Base-by-base conservation (phyloP, 2,888 invertebrate species). In the Anorthoa munda region DNA sequence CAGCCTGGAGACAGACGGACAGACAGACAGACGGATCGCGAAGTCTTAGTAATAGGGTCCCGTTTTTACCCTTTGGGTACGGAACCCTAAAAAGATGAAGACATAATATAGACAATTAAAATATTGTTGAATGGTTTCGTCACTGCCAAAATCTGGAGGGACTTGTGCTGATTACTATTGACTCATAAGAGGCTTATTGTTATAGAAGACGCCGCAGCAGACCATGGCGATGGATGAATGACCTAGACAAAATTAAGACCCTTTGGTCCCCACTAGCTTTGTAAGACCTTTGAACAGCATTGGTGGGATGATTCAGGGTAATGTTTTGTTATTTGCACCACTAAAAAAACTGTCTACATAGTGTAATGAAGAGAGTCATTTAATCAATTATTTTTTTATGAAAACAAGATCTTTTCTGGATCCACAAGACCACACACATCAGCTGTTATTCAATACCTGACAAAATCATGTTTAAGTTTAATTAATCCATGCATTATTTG, bases 401-500 rank as follows among this genome's bases (percentile, higher is more conserved):
- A 59, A 59, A 39, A 39, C 13, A 39, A 59, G 45, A 21, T 17
- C 60, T 60, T 21, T 21, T 9, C 12, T 15, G 21, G 15, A 0
- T 45, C 7, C 0, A 11, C 15, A 21, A 72, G 45, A 50, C 23
- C n/a, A 26, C 21, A 74, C 31, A 31, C 18, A 59, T 13, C 1
- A 15, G 5, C 45, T 17, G 45, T 15, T 21, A 56, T 31, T n/a
- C 0, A 63, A 75, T n/a, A 45, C 2, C 11, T 48, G 18, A 5
- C 39, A 48, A 3, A 18, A n/a, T 18, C 23, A 69, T 17, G 15
- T n/a, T 46, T 26, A 67, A 77, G 46, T 77, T 48, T 39, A 69
- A 46, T 31, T 13, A 39, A 51, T 3, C 26, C 55, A 15, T 46
- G 58, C 23, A 59, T 68, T 53, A 66, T 31, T 21, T 46, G 46